phyloP scores from a whole-genome alignment of 2,797 vertebrate genomes.

The Lycodopsis pacificus region DNA sequence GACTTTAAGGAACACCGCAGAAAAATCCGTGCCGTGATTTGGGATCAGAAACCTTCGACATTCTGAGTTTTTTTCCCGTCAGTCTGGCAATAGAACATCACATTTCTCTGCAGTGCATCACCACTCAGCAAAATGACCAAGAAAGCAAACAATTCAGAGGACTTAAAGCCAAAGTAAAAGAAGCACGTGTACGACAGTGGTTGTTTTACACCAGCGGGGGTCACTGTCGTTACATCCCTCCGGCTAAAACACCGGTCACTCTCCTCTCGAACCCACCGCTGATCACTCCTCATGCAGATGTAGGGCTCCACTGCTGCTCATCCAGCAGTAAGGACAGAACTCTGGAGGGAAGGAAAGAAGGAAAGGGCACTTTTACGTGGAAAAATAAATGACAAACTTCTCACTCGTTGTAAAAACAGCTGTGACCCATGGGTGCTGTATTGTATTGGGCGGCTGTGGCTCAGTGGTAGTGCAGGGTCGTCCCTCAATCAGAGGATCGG shows the following conservation, averaged over 20 bases:
- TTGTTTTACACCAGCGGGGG: constrained; percentile 64
- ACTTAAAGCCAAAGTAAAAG: background rate
- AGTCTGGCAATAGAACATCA: background rate
- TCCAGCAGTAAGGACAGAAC: background rate
- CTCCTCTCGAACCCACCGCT: background rate
- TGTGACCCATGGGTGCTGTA: background rate
- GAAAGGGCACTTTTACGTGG: background rate
- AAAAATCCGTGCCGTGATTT: background rate
- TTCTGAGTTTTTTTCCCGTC: background rate
- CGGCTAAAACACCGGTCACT: background rate
- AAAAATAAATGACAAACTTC: background rate
- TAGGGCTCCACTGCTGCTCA: constrained; percentile 19
- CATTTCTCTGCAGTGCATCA: background rate
- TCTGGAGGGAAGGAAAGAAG: background rate
- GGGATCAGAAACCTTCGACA: background rate
- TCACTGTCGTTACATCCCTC: constrained; percentile 68
- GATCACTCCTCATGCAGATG: background rate
- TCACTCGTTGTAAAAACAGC: background rate
- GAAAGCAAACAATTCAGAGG: background rate
- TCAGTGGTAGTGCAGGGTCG: too few relatives aligned
- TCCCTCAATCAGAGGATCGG: too few relatives aligned
- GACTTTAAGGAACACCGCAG: background rate
- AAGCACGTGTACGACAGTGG: background rate
- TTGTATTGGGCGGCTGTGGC: background rate
- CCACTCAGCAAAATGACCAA: background rate